Evolutionary conservation across 2,888 invertebrate genomes (phyloP).

Genomic region (Stenotaenia linearis): DNA sequence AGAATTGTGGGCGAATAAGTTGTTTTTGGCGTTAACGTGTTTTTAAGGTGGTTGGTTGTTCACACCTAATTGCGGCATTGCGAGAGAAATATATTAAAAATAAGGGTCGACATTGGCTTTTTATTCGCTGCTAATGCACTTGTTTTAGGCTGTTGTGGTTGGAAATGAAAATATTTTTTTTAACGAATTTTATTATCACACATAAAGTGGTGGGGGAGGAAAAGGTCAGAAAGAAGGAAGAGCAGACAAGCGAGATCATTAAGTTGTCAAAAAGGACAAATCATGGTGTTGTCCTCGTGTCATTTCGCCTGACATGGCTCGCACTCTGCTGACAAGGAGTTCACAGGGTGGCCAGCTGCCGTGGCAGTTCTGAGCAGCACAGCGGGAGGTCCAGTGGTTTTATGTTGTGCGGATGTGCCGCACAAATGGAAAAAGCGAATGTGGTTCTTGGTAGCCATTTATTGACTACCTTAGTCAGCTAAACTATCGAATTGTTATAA

Average conservation of each 20-base stretch:
- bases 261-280: conserved; percentile 28
- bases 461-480: neutral
- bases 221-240: neutral
- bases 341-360: neutral
- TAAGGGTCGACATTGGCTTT: neutral
- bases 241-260: neutral
- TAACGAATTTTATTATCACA: neutral
- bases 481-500: neutral
- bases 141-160: neutral
- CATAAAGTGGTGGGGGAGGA: neutral
- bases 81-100: neutral
- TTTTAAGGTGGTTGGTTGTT: neutral
- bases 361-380: neutral
- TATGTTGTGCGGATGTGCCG: neutral
- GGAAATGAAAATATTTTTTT: neutral
- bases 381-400: neutral
- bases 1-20: neutral
- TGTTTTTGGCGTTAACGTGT: neutral
- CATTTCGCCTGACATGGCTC: conserved; percentile 19
- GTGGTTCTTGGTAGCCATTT: neutral
- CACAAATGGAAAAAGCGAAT: neutral
- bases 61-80: neutral
- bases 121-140: neutral
- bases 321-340: conserved; percentile 1
- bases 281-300: conserved; percentile 19